Evolutionary conservation across 1,140 invertebrate genomes (phyloP), one percentile per base, ranked within the genome.

Genomic region (Wiebesia pumilae): DNA sequence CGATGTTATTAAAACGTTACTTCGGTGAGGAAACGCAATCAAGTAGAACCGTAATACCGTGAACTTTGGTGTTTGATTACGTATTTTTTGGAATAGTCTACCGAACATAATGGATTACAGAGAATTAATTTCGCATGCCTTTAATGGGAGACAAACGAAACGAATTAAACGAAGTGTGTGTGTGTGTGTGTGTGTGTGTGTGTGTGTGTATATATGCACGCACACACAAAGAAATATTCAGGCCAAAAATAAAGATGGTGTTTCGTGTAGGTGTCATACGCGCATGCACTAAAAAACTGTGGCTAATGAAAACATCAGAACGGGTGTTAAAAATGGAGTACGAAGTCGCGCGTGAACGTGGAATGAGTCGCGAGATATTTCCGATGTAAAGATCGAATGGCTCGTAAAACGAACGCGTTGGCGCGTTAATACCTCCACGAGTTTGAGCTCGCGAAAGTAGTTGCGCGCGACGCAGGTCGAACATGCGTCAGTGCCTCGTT

Each of bases 221-320:
- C 0, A n/a, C 19, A 65, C 3, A 65, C n/a, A 7, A 16, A 24
- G 16, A 71, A 71, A 71, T 38, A 16, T 16, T 1, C 19, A 62
- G 21, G 69, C 16, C 69, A 30, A 7, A 71, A 71, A 71, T 71
- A 71, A 71, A 71, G 40, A 71, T 71, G 35, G 69, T 71, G 69
- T 71, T 30, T 71, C 14, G 16, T 71, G 30, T 71, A 24, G 40
- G 33, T 21, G 33, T 38, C 33, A 16, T 71, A 10, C 19, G 58
- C 58, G 58, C 58, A 24, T 71, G 69, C 69, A 71, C 19, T 35
- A 33, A 71, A 24, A 71, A 16, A 71, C 14, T 71, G 4, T 2
- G 69, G 1, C 69, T 33, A 38, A 6, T 24, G 3, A 30, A 38
- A 38, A 14, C 3, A 38, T 7, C 2, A 10, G 58, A 27, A 14